Conservation (phyloP, 2,797 vertebrate species). For the Adrianichthys oophorus region DNA sequence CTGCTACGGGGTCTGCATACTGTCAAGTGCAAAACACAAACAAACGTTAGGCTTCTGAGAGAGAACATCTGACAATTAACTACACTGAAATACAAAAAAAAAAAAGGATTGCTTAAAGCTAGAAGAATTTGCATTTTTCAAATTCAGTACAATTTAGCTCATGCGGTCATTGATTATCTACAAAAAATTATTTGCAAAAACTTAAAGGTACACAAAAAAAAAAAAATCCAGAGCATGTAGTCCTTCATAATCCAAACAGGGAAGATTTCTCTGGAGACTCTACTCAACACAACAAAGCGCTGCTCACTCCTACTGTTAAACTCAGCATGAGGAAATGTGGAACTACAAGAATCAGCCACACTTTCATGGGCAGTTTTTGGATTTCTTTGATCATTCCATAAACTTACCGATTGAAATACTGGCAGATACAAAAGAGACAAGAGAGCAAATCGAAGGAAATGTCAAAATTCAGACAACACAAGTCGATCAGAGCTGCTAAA, state of each 20-base stretch:
- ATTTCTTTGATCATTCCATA: slow-evolving; percentile 49
- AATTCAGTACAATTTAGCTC: background rate
- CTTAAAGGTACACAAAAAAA: slow-evolving; percentile 10
- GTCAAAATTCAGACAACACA: slow-evolving; percentile 51
- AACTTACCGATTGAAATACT: slow-evolving; percentile 82
- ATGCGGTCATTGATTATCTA: background rate
- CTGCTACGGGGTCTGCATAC: slow-evolving; percentile 97
- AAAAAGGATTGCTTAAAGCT: too few species aligned
- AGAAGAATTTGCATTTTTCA: background rate
- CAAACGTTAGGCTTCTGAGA: too few species aligned
- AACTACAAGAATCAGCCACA: slow-evolving; percentile 76
- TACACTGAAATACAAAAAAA: too few species aligned
- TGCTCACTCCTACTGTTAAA: slow-evolving; percentile 19
- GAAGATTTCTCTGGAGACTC: slow-evolving; percentile 19
- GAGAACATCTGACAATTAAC: too few species aligned
- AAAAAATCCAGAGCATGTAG: slow-evolving; percentile 26
- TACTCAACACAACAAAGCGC: slow-evolving; percentile 40
- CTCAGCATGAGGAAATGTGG: slow-evolving; percentile 11
- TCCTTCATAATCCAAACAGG: slow-evolving; percentile 6
- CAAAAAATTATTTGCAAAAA: slow-evolving; percentile 10
- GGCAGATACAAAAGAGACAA: slow-evolving; percentile 74
- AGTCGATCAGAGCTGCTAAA: slow-evolving; percentile 29
- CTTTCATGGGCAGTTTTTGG: slow-evolving; percentile 21
- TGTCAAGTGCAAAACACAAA: slow-evolving; percentile 38
- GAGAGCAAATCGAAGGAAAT: slow-evolving; percentile 61